phyloP scores from a whole-genome alignment of 1,140 invertebrate genomes.

The Bombyx mori region ASM3026992v2 NC_085120.1:143501-144000 shows the following conservation, averaged over 20 bases:
- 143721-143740: neutral
- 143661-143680: conserved; percentile 38
- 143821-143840: conserved; percentile 45
- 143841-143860: conserved; percentile 32
- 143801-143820: conserved; percentile 39
- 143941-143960: conserved; percentile 50
- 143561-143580: neutral
- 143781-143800: conserved; percentile 8
- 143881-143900: conserved; percentile 57
- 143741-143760: conserved; percentile 21
- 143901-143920: conserved; percentile 45
- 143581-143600: conserved; percentile 21
- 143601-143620: conserved; percentile 22
- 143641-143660: conserved; percentile 68
- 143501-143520: too few species aligned
- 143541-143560: neutral
- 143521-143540: too few species aligned
- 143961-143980: conserved; percentile 44
- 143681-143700: conserved; percentile 46
- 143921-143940: conserved; percentile 42
- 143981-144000: conserved; percentile 36
- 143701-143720: conserved; percentile 8
- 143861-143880: conserved; percentile 59
- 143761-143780: neutral
- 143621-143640: conserved; percentile 40